A percentile compares a stretch with the other conserved stretches of the same genome.
Conservation (phyloP, 2,797 vertebrate genomes). For the Xerus rutilus region DNA sequence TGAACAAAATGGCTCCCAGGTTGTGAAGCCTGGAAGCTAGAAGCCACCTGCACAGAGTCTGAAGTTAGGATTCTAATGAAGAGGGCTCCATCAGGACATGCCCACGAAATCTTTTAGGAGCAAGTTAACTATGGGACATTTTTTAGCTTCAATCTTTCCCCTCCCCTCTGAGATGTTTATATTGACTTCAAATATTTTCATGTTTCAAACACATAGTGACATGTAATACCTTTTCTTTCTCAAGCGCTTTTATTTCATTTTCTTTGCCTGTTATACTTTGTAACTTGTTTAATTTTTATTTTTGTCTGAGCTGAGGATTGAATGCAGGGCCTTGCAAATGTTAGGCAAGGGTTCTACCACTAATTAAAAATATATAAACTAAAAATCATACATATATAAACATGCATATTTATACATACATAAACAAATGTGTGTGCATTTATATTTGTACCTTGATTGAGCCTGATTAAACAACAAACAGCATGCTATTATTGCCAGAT, state of each 20-base stretch:
- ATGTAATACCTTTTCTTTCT: constrained; percentile 22
- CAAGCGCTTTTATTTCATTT: constrained; percentile 24
- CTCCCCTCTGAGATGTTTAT: not conserved
- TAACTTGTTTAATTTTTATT: not conserved
- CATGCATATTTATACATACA: not conserved
- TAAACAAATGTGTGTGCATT: not conserved
- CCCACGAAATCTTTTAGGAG: not conserved
- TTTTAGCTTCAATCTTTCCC: not conserved
- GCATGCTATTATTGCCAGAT: not conserved
- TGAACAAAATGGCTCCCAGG: not conserved
- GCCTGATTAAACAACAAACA: not conserved
- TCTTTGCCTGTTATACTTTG: not conserved
- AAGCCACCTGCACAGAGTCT: not conserved
- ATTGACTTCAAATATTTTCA: not conserved
- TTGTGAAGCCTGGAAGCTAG: no score
- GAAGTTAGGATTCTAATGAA: not conserved
- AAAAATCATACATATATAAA: not conserved
- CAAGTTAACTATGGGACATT: not conserved
- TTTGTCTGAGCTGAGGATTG: not conserved
- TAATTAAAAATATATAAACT: not conserved
- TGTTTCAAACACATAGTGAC: constrained; percentile 32
- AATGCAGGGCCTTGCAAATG: not conserved
- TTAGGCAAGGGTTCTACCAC: not conserved
- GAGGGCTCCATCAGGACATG: not conserved
- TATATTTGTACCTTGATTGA: not conserved